Evolutionary conservation across 2,113 vertebrate species (phyloP).

Genomic region (Scortum barcoo): DNA sequence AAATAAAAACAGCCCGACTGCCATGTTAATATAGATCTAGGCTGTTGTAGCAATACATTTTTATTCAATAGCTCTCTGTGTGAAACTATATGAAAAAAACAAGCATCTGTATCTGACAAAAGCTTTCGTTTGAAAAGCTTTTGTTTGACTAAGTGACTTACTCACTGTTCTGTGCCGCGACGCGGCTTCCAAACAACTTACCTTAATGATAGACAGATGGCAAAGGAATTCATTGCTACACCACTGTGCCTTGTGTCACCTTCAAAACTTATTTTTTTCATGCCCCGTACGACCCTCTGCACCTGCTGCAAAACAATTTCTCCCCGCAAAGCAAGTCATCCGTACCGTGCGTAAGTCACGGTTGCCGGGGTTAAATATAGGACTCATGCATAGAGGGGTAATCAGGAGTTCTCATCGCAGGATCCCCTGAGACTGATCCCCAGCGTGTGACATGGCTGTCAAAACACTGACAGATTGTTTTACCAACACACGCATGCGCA

Average conservation of each 20-base stretch:
- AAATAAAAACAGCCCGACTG: background rate
- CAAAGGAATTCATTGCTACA: conserved; percentile 50
- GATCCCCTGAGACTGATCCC: conserved; percentile 79
- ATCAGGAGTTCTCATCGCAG: conserved; percentile 71
- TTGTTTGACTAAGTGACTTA: conserved; percentile 41
- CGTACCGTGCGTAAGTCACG: conserved; percentile 48
- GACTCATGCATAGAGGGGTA: conserved; percentile 69
- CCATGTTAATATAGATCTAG: background rate
- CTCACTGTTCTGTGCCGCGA: conserved; percentile 24
- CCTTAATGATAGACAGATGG: conserved; percentile 79
- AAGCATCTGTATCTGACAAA: background rate
- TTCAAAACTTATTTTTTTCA: conserved; percentile 69
- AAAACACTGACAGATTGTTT: conserved; percentile 82
- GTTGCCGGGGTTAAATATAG: conserved; percentile 76
- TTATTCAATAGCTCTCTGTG: conserved; percentile 4
- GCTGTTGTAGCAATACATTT: background rate
- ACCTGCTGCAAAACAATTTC: conserved; percentile 70
- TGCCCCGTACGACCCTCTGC: conserved; percentile 58
- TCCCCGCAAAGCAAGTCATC: conserved; percentile 56
- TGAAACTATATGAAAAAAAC: conserved; percentile 18
- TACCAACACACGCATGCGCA: conserved; percentile 55
- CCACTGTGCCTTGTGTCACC: conserved; percentile 69
- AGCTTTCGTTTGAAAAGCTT: conserved; percentile 9
- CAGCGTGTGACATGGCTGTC: conserved; percentile 79
- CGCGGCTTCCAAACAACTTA: conserved; percentile 44